Evolutionary conservation across 2,113 vertebrate genomes (phyloP).

Genomic region (Sylvietta virens): DNA sequence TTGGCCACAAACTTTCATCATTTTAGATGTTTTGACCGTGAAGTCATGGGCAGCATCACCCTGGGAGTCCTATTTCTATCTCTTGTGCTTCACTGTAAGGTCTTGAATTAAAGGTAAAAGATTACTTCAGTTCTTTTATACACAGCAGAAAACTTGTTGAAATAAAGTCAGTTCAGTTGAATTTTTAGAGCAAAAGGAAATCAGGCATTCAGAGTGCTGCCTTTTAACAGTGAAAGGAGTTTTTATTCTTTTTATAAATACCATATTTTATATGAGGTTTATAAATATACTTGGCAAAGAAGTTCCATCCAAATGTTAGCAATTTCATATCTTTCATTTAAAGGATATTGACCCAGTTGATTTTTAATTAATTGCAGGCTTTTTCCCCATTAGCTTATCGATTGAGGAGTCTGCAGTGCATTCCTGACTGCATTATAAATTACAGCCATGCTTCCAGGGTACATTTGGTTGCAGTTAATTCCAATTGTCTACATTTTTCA

Average conservation of each 20-base stretch:
- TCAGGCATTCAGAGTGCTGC: background rate
- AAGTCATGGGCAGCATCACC: background rate
- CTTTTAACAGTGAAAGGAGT: slow-evolving; percentile 11
- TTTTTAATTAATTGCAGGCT: slow-evolving; percentile 55
- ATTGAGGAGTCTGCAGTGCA: slow-evolving; percentile 4
- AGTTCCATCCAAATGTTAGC: slow-evolving; percentile 27
- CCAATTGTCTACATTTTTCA: slow-evolving; percentile 13
- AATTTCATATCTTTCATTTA: slow-evolving; percentile 30
- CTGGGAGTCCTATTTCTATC: background rate
- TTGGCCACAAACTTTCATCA: background rate
- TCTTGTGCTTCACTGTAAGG: background rate
- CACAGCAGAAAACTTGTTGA: background rate
- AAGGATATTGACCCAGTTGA: slow-evolving; percentile 34
- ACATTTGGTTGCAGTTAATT: slow-evolving; percentile 40
- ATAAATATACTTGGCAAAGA: slow-evolving; percentile 48
- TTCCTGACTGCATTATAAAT: slow-evolving; percentile 40
- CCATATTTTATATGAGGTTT: background rate
- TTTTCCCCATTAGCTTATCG: slow-evolving; percentile 45
- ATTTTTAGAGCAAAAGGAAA: background rate
- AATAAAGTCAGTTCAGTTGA: background rate
- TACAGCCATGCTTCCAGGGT: background rate
- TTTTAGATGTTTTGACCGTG: background rate
- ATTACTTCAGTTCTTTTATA: background rate
- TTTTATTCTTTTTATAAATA: slow-evolving; percentile 37
- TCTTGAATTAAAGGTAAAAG: background rate